Base-by-base conservation (phyloP, 2,113 vertebrate genomes). In the Equus quagga region DNA sequence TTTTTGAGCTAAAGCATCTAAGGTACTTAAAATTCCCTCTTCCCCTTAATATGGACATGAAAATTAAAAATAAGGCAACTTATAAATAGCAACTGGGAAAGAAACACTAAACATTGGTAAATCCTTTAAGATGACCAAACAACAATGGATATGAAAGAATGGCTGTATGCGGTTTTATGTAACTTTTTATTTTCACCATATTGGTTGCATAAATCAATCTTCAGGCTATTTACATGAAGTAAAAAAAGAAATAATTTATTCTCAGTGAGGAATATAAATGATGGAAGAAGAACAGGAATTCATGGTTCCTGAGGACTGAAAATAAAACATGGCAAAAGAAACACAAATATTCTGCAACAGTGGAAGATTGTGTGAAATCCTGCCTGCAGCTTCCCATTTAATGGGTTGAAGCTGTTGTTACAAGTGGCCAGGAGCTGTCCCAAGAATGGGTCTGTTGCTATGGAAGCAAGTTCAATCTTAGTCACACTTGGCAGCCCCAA, bases 401-500 rank as follows among this genome's bases (percentile, higher is more conserved):
- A n/a, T 92, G 83, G 82, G 21, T n/a, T 91, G 73, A 96, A 75
- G 12, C 64, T 85, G 28, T 67, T 96, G 70, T 70, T 51, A 36
- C 70, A 21, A 6, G 56, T 93, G 93, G 89, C 95, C 76, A 70
- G 64, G 18, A 91, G 67, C 81, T 83, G 82, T 89, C 89, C 69
- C 80, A 44, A 72, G 93, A 78, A 95, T 87, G 28, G 84, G n/a
- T 80, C 41, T 33, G 56, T 96, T 97, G 94, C 80, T 94, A 91
- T 94, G 97, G 90, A 96, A 96, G 60, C 72, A 90, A 88, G n/a
- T 88, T 94, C 75, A 89, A 65, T 89, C 82, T 76, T 97, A 93
- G 82, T 69, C 93, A 93, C 78, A 93, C 78, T 93, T 97, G 85
- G 93, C 89, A 97, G 67, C 14, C 5, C 44, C 62, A 86, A 94